phyloP scores from a whole-genome alignment of 2,888 invertebrate species.

The Drosophila koepferae region DNA sequence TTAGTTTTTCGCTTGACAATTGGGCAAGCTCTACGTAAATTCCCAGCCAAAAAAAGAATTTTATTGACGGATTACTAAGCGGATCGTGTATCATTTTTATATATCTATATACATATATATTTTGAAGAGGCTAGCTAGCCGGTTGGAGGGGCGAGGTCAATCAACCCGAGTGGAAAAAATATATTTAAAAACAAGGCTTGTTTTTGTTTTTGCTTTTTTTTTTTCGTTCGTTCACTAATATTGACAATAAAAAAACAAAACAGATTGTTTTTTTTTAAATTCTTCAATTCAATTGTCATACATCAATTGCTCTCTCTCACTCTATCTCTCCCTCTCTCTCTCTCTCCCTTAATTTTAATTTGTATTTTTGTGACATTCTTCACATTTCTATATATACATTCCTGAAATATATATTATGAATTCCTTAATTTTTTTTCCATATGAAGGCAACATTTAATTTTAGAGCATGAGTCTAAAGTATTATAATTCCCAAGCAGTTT shows the following conservation, averaged over 20 bases:
- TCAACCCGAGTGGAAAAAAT: constrained; percentile 19
- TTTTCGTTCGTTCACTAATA: constrained; percentile 1
- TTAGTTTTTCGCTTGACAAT: constrained; percentile 11
- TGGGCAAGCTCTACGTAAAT: constrained; percentile 22
- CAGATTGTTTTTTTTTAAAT: background rate
- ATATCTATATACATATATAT: background rate
- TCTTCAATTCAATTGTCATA: background rate
- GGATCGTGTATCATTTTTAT: constrained; percentile 26
- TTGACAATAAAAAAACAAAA: background rate
- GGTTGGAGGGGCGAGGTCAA: constrained; percentile 14
- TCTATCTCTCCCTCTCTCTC: background rate
- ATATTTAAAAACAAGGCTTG: constrained; percentile 8
- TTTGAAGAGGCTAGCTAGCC: background rate
- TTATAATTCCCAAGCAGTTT: background rate
- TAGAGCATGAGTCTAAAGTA: background rate
- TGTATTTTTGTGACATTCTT: background rate
- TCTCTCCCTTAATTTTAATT: background rate
- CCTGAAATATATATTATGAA: background rate
- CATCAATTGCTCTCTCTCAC: background rate
- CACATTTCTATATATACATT: background rate
- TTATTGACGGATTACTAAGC: constrained; percentile 37
- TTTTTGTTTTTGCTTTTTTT: background rate
- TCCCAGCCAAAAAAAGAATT: constrained; percentile 22
- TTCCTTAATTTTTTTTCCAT: background rate
- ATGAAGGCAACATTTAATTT: background rate